Base-by-base conservation (phyloP, 2,797 vertebrate genomes). In the Syncerus caffer region DNA sequence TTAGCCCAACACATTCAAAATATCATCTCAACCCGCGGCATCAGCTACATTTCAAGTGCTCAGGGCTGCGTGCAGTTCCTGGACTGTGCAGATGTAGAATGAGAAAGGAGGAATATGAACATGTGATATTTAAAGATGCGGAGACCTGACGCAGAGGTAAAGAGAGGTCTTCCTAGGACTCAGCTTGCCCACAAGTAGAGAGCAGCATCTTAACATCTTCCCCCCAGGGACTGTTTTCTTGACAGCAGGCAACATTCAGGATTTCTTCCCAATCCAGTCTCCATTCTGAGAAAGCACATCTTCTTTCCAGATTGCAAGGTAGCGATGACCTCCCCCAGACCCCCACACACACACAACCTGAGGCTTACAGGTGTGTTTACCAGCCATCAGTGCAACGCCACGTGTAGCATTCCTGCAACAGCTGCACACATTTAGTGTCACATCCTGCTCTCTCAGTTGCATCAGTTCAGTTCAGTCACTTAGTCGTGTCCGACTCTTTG, bases 341-440 rank as follows among this genome's bases (percentile, higher is more conserved):
- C 13, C 13, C 14, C 1, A n/a, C 3, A 1, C 31, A n/a, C 62
- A n/a, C 9, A 67, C 64, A 34, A 11, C 51, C 0, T 31, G 62
- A 42, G 71, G 8, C 21, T 71, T 9, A 2, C 38, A 21, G 53
- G 47, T 27, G 3, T 19, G 1, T 86, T 23, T 21, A 29, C 50
- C 14, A n/a, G 12, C 25, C 7, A 5, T 9, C 17, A 4, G 4
- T 29, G 2, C 14, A 78, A 17, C 3, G 38, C 34, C 10, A 12
- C 0, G 11, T 1, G 50, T 15, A 1, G 50, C 3, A 3, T 55
- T 38, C 64, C 53, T 7, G 0, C 14, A n/a, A 0, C 14, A 21
- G 4, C 1, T 14, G 8, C 29, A 0, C 4, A 29, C n/a, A 14
- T 38, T 57, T 19, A 45, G 27, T 34, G 11, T 34, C 1, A 0